Evolutionary conservation across 2,113 vertebrate genomes (phyloP).

Genomic region (Lepisosteus oculatus): DNA sequence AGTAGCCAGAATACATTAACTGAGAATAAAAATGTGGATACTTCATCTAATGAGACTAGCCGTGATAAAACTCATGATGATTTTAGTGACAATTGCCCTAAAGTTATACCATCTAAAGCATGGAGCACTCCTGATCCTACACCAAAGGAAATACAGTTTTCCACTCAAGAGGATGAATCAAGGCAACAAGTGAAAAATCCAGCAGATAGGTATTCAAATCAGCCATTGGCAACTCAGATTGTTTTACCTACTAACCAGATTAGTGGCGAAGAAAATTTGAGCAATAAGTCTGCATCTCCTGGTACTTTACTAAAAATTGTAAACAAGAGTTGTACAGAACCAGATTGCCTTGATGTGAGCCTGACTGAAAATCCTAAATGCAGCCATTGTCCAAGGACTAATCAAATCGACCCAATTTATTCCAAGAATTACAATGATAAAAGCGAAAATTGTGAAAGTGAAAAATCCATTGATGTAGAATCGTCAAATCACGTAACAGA

Average conservation of each 20-base stretch:
- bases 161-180: conserved; percentile 49
- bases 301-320: conserved; percentile 29
- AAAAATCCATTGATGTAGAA: conserved; percentile 43
- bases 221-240: conserved; percentile 47
- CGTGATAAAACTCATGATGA: conserved; percentile 17
- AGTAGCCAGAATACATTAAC: conserved; percentile 30
- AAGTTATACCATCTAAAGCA: conserved; percentile 43
- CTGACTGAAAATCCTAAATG: conserved; percentile 25
- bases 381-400: conserved; percentile 26
- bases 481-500: conserved; percentile 29
- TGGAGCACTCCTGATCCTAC: conserved; percentile 36
- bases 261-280: conserved; percentile 35
- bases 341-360: conserved; percentile 11
- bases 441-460: conserved; percentile 33
- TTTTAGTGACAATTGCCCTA: conserved; percentile 28
- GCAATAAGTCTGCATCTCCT: conserved; percentile 18
- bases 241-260: conserved; percentile 47
- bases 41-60: conserved; percentile 2
- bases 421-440: conserved; percentile 47
- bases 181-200: conserved; percentile 41
- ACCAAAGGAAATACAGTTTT: conserved; percentile 45
- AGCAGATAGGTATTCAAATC: conserved; percentile 46
- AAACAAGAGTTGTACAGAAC: conserved; percentile 20
- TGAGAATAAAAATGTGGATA: conserved; percentile 7
- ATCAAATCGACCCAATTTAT: conserved; percentile 12